Evolutionary conservation across 2,797 vertebrate genomes (phyloP).

Genomic region (Gymnothorax reevesii): DNA sequence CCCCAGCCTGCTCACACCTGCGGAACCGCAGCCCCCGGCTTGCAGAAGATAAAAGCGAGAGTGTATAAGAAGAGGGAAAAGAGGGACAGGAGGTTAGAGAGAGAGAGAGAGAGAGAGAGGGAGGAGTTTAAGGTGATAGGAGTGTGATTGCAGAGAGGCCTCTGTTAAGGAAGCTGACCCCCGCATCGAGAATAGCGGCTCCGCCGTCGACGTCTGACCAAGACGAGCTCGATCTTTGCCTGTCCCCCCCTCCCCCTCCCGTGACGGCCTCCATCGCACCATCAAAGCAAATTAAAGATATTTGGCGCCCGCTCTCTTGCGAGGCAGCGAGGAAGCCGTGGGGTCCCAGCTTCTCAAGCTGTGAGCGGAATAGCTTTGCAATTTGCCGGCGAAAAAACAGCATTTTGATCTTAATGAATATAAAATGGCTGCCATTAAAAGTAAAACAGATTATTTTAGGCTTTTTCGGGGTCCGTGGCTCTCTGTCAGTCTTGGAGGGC

Average conservation of each 20-base stretch:
- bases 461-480: slow-evolving; percentile 86
- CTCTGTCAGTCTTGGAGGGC: slow-evolving; percentile 98
- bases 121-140: slow-evolving; percentile 37
- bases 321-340: slow-evolving; percentile 89
- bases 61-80: neutral
- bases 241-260: slow-evolving; percentile 68
- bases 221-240: slow-evolving; percentile 44
- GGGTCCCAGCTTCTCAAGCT: slow-evolving; percentile 94
- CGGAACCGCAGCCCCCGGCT: slow-evolving; percentile 36
- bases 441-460: slow-evolving; percentile 95
- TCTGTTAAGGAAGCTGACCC: neutral
- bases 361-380: slow-evolving; percentile 98
- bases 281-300: slow-evolving; percentile 92
- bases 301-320: slow-evolving; percentile 90
- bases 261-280: slow-evolving; percentile 83
- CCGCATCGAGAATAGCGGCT: slow-evolving; percentile 41
- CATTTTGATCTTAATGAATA: slow-evolving; percentile 99
- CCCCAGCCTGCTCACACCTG: slow-evolving; percentile 65
- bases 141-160: slow-evolving; percentile 49
- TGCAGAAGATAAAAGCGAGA: neutral
- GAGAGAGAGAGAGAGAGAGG: slow-evolving; percentile 56
- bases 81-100: slow-evolving; percentile 19
- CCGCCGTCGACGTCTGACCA: slow-evolving; percentile 55
- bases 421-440: slow-evolving; percentile 99
- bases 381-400: slow-evolving; percentile 90